Evolutionary conservation across 1,140 invertebrate genomes (phyloP), one percentile per base, ranked within the genome.

Genomic region (Gryllus bimaculatus): DNA sequence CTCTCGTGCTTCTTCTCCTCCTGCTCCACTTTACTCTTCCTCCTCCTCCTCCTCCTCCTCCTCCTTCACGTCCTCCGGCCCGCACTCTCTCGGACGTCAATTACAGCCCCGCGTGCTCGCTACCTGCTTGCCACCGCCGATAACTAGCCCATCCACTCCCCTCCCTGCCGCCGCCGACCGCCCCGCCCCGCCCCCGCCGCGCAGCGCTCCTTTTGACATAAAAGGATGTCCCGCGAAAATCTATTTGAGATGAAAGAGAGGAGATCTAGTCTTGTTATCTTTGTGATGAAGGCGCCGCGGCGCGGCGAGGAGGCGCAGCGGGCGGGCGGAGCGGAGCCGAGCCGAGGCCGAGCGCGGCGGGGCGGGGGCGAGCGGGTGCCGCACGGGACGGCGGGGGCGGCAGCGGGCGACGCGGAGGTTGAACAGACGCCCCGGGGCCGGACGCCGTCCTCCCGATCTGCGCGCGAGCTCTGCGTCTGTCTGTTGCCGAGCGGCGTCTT

Each of bases 241-340:
- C 54, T 66, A 66, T 66, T 66, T 66, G 54, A 66, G 54, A 66
- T 66, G 54, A 66, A n/a, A 66, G 54, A 66, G 54, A 18, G n/a
- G 10, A 66, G 54, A 66, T 66, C n/a, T 66, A 66, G 54, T 66
- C n/a, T 66, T 7, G 54, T 66, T 66, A 66, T 66, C 54, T 66
- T 66, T 66, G 54, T 66, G 54, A 66, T 66, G 54, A 66, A 7
- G n/a, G n/a, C n/a, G 54, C 54, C 54, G 54, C 54, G 54, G 54
- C 54, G 54, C 18, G 54, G 54, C 54, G 54, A 66, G 54, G 10
- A 18, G 54, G 2, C 54, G 54, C 10, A 18, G 54, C 10, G 54
- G 54, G 0, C 18, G 54, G 7, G 54, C 18, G 10, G 54, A 13
- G 10, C 10, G 10, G 10, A 18, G 10, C 18, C 10, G 54, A 18